Evolutionary conservation across 2,113 vertebrate genomes (phyloP).

Genomic region (Psophia crepitans): DNA sequence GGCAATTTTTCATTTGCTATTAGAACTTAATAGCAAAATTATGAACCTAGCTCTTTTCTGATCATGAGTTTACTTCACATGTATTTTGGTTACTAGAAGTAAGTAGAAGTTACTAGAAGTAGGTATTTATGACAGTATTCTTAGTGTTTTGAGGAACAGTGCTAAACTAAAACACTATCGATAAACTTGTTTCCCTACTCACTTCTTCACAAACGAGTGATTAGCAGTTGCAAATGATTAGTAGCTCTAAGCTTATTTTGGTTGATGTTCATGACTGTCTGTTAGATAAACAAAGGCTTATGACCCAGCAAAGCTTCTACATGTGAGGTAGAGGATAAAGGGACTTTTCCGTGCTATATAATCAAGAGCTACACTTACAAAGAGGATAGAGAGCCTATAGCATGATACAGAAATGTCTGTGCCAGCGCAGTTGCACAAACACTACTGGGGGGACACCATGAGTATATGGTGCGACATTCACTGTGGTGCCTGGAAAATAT

Average conservation of each 20-base stretch:
- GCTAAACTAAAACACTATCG: neutral
- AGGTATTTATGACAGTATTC: neutral
- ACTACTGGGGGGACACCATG: rapidly evolving
- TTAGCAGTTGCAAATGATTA: neutral
- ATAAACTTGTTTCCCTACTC: neutral
- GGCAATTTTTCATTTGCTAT: neutral
- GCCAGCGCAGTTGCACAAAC: neutral
- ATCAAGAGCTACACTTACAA: neutral
- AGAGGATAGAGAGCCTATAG: neutral
- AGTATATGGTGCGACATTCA: neutral
- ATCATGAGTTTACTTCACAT: neutral
- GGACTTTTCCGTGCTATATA: neutral
- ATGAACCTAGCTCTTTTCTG: neutral
- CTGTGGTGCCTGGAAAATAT: neutral
- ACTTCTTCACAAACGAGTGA: neutral
- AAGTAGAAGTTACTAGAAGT: neutral
- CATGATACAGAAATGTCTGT: neutral
- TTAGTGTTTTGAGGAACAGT: neutral
- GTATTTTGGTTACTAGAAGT: neutral
- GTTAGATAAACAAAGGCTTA: neutral
- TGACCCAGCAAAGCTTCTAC: neutral
- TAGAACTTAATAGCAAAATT: neutral
- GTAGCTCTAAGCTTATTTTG: neutral
- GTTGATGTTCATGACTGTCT: neutral
- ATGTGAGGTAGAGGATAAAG: neutral